Conservation (phyloP, 2,113 vertebrate species). For the Anas platyrhynchos region DNA sequence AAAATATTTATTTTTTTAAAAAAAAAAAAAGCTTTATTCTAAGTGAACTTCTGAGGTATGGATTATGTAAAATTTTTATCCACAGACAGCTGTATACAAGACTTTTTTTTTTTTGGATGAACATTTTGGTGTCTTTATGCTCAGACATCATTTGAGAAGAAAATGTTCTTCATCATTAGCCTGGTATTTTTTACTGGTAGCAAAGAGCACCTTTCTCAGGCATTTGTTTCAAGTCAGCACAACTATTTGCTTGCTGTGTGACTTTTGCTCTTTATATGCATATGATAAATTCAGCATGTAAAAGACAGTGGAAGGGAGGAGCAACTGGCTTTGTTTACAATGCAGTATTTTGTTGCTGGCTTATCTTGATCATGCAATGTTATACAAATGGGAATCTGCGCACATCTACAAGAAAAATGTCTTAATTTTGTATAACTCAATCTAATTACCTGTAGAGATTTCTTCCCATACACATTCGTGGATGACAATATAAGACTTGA, state of each 20-base stretch:
- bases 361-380: background rate
- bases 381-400: background rate
- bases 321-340: background rate
- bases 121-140: background rate
- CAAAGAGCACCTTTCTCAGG: background rate
- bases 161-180: background rate
- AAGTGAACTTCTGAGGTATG: background rate
- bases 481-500: background rate
- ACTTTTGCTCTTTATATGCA: background rate
- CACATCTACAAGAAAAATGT: background rate
- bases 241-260: background rate
- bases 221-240: background rate
- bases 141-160: background rate
- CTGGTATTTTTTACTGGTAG: background rate
- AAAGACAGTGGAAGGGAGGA: background rate
- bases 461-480: background rate
- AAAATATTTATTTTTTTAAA: too few species aligned
- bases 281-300: background rate
- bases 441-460: background rate
- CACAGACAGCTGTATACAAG: background rate
- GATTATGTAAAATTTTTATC: background rate
- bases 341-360: background rate
- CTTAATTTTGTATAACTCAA: background rate
- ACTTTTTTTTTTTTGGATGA: background rate
- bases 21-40: background rate